Percentiles rank a stretch among this genome's conserved stretches.
Conservation (phyloP, 2,113 vertebrate genomes). For the Odontesthes bonariensis region DNA sequence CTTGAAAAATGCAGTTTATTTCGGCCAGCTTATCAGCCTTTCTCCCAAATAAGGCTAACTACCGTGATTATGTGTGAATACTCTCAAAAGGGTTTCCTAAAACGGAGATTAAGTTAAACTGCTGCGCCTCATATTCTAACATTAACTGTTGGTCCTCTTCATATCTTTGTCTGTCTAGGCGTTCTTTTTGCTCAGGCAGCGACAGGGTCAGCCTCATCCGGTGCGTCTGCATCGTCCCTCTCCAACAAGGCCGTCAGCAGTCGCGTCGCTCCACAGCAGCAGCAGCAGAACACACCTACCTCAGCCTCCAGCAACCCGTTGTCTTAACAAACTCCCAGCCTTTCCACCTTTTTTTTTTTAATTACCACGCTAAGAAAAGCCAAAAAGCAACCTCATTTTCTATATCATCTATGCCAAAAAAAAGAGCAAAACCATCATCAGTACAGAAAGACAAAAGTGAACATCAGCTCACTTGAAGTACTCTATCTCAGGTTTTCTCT, state of each 20-base stretch:
- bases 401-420: slow-evolving; percentile 85
- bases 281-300: slow-evolving; percentile 83
- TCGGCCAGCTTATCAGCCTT: no score
- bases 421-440: slow-evolving; percentile 63
- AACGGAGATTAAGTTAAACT: neutral
- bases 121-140: neutral
- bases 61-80: no score
- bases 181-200: slow-evolving; percentile 94
- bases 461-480: slow-evolving; percentile 80
- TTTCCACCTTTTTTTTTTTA: slow-evolving; percentile 53
- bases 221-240: slow-evolving; percentile 75
- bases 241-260: slow-evolving; percentile 81
- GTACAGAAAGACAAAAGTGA: slow-evolving; percentile 69
- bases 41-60: no score
- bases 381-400: slow-evolving; percentile 90
- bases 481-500: slow-evolving; percentile 86
- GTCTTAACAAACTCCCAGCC: slow-evolving; percentile 79
- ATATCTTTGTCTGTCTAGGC: slow-evolving; percentile 77
- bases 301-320: slow-evolving; percentile 82
- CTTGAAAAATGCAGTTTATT: no score
- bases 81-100: neutral
- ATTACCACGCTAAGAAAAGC: slow-evolving; percentile 81
- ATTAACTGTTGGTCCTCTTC: neutral
- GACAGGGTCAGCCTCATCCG: slow-evolving; percentile 81
- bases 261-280: slow-evolving; percentile 66